phyloP scores from a whole-genome alignment of 2,113 vertebrate species.

The Brienomyrus longianalis region DNA sequence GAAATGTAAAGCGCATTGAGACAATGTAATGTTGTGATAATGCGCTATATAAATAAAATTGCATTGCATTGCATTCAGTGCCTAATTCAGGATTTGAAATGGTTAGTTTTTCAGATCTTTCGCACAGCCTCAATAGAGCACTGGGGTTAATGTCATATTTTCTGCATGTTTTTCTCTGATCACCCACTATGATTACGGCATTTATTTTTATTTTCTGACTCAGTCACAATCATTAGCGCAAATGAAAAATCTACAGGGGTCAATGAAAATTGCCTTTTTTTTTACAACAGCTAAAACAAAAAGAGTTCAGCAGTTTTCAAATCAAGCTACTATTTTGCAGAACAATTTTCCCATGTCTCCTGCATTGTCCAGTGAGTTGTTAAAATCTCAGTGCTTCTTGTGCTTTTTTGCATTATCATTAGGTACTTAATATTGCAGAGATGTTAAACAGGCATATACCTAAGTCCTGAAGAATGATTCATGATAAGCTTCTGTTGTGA shows the following conservation, averaged over 20 bases:
- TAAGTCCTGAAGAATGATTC: not conserved
- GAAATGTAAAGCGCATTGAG: too few relatives aligned
- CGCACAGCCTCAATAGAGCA: not conserved
- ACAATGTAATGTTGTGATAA: too few relatives aligned
- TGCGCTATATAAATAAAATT: too few relatives aligned
- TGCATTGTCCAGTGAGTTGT: not conserved
- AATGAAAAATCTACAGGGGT: not conserved
- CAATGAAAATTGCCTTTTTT: not conserved
- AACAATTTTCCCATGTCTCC: not conserved
- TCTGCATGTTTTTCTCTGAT: not conserved
- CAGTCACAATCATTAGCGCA: not conserved
- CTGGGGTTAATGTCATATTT: not conserved
- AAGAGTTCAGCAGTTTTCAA: not conserved
- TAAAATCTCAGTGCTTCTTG: not conserved
- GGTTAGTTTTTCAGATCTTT: not conserved
- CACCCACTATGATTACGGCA: not conserved
- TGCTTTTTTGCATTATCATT: not conserved
- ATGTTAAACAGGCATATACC: not conserved
- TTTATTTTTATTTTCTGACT: not conserved
- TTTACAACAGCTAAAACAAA: not conserved
- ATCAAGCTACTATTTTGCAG: not conserved
- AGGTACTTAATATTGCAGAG: not conserved
- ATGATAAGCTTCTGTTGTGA: not conserved
- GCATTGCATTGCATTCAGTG: too few relatives aligned
- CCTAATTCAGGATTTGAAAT: not conserved